Evolutionary conservation across 2,888 invertebrate species (phyloP), one percentile per base, ranked within the genome.

Genomic region (Amorpha juglandis): DNA sequence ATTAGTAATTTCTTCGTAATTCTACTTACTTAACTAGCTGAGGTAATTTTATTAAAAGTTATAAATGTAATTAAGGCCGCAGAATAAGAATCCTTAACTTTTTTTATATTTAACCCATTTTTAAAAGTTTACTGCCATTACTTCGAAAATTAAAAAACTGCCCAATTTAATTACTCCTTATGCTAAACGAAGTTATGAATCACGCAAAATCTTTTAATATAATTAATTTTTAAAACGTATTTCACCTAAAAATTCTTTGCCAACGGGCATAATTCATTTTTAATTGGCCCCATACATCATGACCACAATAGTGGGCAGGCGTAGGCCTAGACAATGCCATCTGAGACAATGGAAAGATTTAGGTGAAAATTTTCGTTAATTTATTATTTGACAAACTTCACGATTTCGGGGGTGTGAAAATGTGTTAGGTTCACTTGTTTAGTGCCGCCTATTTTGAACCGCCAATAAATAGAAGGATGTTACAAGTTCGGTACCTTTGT

Each of bases 301-400:
- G 38, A 52, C 51, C 66, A 84, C 83, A 84, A 84, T 82, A 75
- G 77, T 71, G 70, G 63, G 63, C 42, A 68, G 76, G 70, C 77
- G 65, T 77, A 74, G 76, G 58, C 68, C 68, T 64, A 69, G 62
- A 75, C 84, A 85, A 86, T 78, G 73, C 75, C 68, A 72, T 71
- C 76, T 75, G 75, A 78, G 77, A 87, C 86, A 87, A 87, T 87
- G 78, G 78, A 80, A 76, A 79, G 81, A 84, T 87, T 88, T 83
- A 65, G 55, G 47, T 33, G 64, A 16, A 58, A 58, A 58, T 55
- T 58, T 48, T 48, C 48, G n/a, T 48, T 21, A 65, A 65, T 65
- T 65, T 47, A 65, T 65, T 65, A 58, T 65, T 65, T 58, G 58
- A 58, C 21, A 58, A 65, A 58, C 64, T 65, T 65, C n/a, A n/a